phyloP scores from a whole-genome alignment of 2,797 vertebrate species.

The Carapus acus region DNA sequence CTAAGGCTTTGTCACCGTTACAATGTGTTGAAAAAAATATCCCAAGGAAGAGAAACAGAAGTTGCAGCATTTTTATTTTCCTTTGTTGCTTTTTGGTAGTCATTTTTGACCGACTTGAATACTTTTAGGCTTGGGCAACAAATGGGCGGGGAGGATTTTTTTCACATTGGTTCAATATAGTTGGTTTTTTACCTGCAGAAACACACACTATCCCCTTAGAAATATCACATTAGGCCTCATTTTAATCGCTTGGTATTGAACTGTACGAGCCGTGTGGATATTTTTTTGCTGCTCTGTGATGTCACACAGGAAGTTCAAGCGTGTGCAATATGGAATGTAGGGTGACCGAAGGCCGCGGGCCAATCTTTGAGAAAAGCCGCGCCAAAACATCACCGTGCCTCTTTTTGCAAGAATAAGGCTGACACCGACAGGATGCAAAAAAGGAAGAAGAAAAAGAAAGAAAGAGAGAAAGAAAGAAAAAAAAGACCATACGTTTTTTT shows the following conservation, averaged over 20 bases:
- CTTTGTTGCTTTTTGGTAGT: too few species aligned
- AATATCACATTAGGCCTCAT: too few species aligned
- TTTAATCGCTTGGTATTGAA: too few species aligned
- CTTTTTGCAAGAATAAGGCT: constrained; percentile 40
- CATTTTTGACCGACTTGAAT: constrained; percentile 36
- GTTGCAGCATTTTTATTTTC: too few species aligned
- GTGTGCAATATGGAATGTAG: constrained; percentile 68
- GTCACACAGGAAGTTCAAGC: constrained; percentile 28
- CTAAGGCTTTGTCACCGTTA: constrained; percentile 79
- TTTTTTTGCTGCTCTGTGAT: constrained; percentile 23
- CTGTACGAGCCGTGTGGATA: not conserved
- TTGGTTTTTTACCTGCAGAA: too few species aligned
- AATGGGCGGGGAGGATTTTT: constrained; percentile 8
- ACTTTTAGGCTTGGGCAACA: constrained; percentile 13
- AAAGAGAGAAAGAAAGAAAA: constrained; percentile 5
- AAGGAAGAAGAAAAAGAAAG: constrained; percentile 12
- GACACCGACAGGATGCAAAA: constrained; percentile 48
- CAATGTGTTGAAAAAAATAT: constrained; percentile 75
- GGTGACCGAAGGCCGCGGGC: constrained; percentile 43
- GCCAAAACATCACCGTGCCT: constrained; percentile 35
- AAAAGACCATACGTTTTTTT: constrained; percentile 52
- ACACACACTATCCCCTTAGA: too few species aligned
- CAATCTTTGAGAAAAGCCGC: constrained; percentile 31
- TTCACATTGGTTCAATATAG: not conserved
- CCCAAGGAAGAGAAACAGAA: constrained; percentile 64